Percentiles rank a stretch among this genome's conserved stretches.
These are phyloP conservation scores for Drosophila neonasuta DNA, from an alignment of 2,888 invertebrate species.

Conservation along the genomic window DNA sequence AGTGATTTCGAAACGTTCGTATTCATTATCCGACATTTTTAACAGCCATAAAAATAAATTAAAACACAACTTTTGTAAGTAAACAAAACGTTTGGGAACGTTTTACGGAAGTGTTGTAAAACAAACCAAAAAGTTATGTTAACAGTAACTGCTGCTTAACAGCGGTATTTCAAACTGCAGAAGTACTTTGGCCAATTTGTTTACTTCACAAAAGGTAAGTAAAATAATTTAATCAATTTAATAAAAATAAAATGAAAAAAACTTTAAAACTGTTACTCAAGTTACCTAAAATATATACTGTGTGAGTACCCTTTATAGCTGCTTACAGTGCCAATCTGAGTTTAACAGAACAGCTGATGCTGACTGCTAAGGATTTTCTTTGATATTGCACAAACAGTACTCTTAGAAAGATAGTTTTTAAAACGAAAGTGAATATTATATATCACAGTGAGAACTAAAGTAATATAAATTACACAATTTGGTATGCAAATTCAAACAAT, in stretches of 20 bases:
- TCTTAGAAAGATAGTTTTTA: too few species aligned
- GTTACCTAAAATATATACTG: too few species aligned
- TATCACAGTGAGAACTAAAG: too few species aligned
- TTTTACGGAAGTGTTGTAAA: constrained; percentile 38
- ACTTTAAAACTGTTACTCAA: not conserved
- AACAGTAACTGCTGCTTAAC: not conserved
- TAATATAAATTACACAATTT: too few species aligned
- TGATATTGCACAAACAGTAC: not conserved
- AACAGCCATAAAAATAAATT: not conserved
- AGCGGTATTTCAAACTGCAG: not conserved
- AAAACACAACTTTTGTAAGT: constrained; percentile 1
- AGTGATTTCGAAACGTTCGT: constrained; percentile 96
- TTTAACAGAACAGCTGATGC: not conserved
- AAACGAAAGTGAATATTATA: too few species aligned
- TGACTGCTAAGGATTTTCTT: not conserved
- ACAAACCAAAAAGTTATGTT: not conserved
- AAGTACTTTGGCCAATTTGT: too few species aligned
- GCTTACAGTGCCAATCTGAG: not conserved
- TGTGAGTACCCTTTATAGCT: not conserved
- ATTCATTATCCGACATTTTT: constrained; percentile 85
- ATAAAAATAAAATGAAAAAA: too few species aligned
- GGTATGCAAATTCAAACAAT: not conserved
- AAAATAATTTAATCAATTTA: not conserved
- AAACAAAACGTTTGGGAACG: constrained; percentile 38
- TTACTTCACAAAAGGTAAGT: not conserved